Percentiles rank a stretch among this genome's conserved stretches.
Conservation (phyloP, 1,140 invertebrate species). For the Eriosoma lanigerum region DNA sequence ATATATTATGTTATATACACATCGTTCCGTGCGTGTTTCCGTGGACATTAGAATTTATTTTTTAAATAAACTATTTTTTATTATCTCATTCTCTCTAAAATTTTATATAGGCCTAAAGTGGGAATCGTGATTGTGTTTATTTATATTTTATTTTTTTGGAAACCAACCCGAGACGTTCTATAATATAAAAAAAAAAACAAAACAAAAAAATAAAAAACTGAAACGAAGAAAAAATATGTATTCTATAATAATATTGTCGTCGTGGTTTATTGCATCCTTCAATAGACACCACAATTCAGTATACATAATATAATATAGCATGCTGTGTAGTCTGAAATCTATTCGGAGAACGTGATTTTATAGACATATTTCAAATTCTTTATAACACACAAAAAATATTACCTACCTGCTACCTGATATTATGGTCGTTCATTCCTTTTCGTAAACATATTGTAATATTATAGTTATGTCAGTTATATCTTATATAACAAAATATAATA, state of each 20-base stretch:
- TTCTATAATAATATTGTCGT: neutral
- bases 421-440: no score
- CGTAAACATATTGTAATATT: no score
- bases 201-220: neutral
- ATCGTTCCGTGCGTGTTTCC: neutral
- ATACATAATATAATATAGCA: no score
- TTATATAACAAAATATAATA: no score
- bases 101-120: neutral
- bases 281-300: no score
- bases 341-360: no score
- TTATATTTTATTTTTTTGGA: neutral
- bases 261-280: conserved; percentile 2
- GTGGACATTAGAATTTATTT: neutral
- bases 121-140: no score
- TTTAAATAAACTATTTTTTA: neutral
- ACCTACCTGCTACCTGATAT: no score
- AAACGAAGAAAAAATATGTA: neutral
- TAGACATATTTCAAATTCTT: no score
- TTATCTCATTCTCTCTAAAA: neutral
- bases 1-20: neutral
- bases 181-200: neutral
- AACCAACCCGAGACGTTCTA: neutral
- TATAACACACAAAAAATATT: no score
- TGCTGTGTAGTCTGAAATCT: no score
- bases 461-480: no score